phyloP scores from a whole-genome alignment of 2,888 invertebrate species.

The Melangyna quadrimaculata region DNA sequence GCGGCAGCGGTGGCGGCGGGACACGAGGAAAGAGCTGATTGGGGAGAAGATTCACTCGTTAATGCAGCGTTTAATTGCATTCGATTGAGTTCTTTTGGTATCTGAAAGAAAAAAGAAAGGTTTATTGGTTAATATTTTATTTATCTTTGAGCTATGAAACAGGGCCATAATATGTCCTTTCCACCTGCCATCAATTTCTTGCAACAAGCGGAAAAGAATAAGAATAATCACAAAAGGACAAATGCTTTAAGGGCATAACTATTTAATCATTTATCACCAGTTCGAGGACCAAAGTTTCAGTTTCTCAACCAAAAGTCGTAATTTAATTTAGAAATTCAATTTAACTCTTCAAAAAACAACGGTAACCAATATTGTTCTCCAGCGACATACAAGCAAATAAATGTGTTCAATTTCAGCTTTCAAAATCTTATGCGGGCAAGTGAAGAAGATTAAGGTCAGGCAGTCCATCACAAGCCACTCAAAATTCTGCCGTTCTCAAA shows the following conservation, averaged over 20 bases:
- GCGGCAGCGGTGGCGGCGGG: conserved; percentile 48
- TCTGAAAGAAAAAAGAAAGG: conserved; percentile 74
- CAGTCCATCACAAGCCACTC: background rate
- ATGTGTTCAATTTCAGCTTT: background rate
- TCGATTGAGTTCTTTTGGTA: conserved; percentile 72
- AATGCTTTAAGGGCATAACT: too few relatives aligned
- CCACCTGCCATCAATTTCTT: too few relatives aligned
- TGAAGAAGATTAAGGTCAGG: background rate
- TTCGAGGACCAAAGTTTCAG: too few relatives aligned
- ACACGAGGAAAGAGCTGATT: conserved; percentile 56
- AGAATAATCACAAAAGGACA: too few relatives aligned
- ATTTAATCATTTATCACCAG: too few relatives aligned
- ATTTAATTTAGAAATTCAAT: too few relatives aligned
- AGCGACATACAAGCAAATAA: background rate
- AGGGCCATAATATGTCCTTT: too few relatives aligned
- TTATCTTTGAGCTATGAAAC: too few relatives aligned
- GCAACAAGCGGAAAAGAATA: too few relatives aligned
- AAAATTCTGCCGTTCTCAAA: background rate
- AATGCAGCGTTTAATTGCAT: conserved; percentile 68
- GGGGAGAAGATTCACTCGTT: conserved; percentile 49
- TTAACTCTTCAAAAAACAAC: too few relatives aligned
- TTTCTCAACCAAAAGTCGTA: too few relatives aligned
- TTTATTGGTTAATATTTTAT: too few relatives aligned
- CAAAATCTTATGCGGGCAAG: background rate
- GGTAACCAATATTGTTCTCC: background rate